Conservation (phyloP, 2,888 invertebrate species). For the Xestia c-nigrum region DNA sequence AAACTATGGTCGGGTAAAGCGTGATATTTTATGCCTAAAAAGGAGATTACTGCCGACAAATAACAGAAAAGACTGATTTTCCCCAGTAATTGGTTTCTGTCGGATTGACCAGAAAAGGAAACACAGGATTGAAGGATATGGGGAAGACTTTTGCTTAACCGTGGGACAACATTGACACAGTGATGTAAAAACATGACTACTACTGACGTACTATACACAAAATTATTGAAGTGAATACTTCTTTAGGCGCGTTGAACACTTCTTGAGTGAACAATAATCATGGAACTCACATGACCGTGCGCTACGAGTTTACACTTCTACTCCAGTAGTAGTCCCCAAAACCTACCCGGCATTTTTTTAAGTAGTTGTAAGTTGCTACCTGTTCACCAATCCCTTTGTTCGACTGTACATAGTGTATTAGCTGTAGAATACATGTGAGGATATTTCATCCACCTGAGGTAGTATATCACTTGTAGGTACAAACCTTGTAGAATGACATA, state of each 20-base stretch:
- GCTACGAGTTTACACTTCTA: no score
- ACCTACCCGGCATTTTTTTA: no score
- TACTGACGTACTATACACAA: neutral
- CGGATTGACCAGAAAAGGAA: neutral
- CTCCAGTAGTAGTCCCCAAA: no score
- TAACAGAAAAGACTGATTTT: no score
- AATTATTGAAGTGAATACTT: no score
- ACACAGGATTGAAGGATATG: neutral
- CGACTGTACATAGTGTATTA: neutral
- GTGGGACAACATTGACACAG: neutral
- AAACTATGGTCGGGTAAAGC: no score
- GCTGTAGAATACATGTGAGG: conserved; percentile 8
- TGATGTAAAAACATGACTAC: neutral
- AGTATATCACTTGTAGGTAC: neutral
- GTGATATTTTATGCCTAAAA: no score
- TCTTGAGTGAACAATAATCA: no score
- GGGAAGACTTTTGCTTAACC: neutral
- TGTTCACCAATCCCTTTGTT: neutral
- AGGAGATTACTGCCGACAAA: no score
- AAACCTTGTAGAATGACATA: conserved; percentile 9
- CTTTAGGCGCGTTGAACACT: no score
- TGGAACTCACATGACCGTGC: no score
- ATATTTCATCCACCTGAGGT: conserved; percentile 18
- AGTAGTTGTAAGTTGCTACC: neutral
- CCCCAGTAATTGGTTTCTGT: neutral